Base-by-base conservation (phyloP, 2,797 vertebrate species). In the Staurois parvus region DNA sequence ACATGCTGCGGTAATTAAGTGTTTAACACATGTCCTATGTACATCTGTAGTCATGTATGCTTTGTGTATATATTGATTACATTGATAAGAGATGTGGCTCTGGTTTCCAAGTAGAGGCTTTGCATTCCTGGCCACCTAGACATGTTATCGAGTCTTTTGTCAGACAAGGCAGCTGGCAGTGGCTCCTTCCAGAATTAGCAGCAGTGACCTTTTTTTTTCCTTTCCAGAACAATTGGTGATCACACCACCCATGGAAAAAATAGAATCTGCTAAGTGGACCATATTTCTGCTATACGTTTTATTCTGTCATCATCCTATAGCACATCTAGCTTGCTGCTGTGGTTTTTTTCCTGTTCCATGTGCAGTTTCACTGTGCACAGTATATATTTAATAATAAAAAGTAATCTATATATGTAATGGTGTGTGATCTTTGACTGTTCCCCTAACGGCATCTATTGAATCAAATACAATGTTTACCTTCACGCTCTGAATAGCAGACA, bases 191-290 rank as follows among this genome's bases (percentile, higher is more conserved):
- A 68, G 42, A 75, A 52, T 85, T 85, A 80, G 69, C 40, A 80
- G 30, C 45, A 72, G 42, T 70, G 74, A 85, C 70, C 70, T 68
- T 80, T 67, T 42, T 30, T 74, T 56, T 76, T 37, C 29, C 19
- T 62, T 30, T 26, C 28, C 29, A 68, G 72, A 83, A 83, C 72
- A 83, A 75, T 68, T 70, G 74, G 74, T 70, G 67, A 42, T 77
- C 52, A 42, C 45, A 29, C 45, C 74, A 84, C 66, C 74, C 66
- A 84, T 84, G 74, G 48, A 84, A 84, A 77, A 84, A 84, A 77
- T 76, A 77, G 45, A 72, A 76, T 68, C 40, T 64, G 72, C 81
- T 69, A 32, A 52, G 52, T 69, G 28, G 29, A 32, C 72, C 68
- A 21, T 56, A 48, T 75, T 83, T 64, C 37, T 34, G 70, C 59